Percentiles rank a stretch among this genome's conserved stretches.
Evolutionary conservation across 30 jellyfish, hydroid and myxozoan species (phyloP).

Genomic region (Rhopilema esculentum): DNA sequence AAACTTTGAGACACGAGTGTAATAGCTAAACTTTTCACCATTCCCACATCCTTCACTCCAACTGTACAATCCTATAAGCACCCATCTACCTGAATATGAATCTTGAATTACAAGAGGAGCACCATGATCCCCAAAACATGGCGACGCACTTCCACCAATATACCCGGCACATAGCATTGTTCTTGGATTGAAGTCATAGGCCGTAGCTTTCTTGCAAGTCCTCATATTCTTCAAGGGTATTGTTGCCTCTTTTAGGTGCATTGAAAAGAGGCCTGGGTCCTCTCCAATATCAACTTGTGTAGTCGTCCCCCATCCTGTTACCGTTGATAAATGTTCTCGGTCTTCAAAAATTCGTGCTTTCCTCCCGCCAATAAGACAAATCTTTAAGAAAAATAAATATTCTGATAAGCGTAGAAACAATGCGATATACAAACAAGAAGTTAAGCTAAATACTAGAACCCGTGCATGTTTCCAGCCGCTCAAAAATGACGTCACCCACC

Average conservation of each 20-base stretch:
- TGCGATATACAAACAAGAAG: too few relatives aligned
- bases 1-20: conserved; percentile 81
- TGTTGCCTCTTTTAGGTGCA: conserved; percentile 44
- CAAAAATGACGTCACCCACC: too few relatives aligned
- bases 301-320: conserved; percentile 91
- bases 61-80: conserved; percentile 83
- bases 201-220: conserved; percentile 75
- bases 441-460: too few relatives aligned
- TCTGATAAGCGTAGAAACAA: not conserved
- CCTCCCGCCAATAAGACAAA: conserved; percentile 80
- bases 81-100: conserved; percentile 82
- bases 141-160: conserved; percentile 63
- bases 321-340: conserved; percentile 76
- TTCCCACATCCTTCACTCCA: conserved; percentile 96
- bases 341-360: conserved; percentile 71
- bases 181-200: conserved; percentile 67
- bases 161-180: conserved; percentile 90
- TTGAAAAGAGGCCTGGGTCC: conserved; percentile 48
- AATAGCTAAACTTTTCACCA: conserved; percentile 76
- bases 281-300: conserved; percentile 57
- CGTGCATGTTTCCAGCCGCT: too few relatives aligned
- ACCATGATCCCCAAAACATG: conserved; percentile 96
- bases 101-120: conserved; percentile 85
- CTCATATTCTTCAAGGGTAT: conserved; percentile 72
- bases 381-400: conserved; percentile 22